Evolutionary conservation across 2,888 invertebrate species (phyloP).

Genomic region (Stenchaetothrips biformis): DNA sequence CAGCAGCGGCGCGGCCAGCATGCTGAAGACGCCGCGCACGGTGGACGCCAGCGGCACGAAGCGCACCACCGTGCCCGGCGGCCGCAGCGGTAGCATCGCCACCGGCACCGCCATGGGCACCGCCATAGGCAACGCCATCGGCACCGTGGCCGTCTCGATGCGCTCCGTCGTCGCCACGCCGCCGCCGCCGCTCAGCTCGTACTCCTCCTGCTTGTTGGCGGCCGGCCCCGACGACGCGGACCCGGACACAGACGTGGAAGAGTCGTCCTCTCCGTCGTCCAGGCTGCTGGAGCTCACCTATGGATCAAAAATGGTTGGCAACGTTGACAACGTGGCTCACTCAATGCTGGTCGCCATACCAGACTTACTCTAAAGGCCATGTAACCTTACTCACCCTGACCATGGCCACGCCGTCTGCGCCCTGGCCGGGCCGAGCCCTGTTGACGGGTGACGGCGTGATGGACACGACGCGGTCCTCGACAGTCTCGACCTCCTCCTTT

Average conservation of each 20-base stretch:
- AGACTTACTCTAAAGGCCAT: too few relatives aligned
- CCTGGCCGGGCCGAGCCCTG: constrained; percentile 15
- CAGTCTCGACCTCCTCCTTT: neutral
- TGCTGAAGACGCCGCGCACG: neutral
- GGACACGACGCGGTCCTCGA: neutral
- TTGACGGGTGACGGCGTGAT: constrained; percentile 3
- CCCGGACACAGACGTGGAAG: neutral
- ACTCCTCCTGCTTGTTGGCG: constrained; percentile 22
- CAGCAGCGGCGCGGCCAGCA: constrained; percentile 9
- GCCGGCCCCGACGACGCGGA: neutral
- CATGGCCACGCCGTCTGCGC: constrained; percentile 31
- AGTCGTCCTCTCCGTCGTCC: neutral
- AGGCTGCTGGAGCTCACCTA: constrained; percentile 28
- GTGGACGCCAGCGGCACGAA: constrained; percentile 18
- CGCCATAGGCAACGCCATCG: too few relatives aligned
- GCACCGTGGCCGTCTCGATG: neutral
- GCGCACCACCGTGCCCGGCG: neutral
- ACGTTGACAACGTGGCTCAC: too few relatives aligned
- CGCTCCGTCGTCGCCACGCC: neutral
- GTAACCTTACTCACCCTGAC: constrained; percentile 40
- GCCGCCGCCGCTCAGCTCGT: constrained; percentile 3
- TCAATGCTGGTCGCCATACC: neutral
- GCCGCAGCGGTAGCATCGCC: neutral
- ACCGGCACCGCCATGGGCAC: too few relatives aligned
- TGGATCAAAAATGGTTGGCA: too few relatives aligned